Evolutionary conservation across 2,888 invertebrate genomes (phyloP).

Genomic region (Oxyscelio sp.): DNA sequence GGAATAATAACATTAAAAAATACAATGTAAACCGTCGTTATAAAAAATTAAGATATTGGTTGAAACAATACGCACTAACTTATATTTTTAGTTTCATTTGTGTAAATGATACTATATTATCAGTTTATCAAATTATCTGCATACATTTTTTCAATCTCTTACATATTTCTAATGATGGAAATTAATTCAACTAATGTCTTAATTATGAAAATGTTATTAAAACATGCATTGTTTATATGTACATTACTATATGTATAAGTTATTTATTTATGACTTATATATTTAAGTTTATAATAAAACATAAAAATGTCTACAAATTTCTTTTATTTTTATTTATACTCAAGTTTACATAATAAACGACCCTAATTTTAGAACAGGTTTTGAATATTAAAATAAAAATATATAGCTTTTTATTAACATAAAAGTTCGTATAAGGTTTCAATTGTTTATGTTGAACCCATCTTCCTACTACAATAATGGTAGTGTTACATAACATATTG

Average conservation of each 20-base stretch:
- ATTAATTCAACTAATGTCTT: neutral
- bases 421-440: too few relatives aligned
- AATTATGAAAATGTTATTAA: neutral
- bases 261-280: constrained; percentile 23
- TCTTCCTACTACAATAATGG: too few relatives aligned
- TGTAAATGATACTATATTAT: too few relatives aligned
- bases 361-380: neutral
- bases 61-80: neutral
- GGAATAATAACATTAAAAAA: constrained; percentile 84
- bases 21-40: neutral
- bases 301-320: constrained; percentile 16
- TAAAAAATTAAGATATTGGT: constrained; percentile 22
- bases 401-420: neutral
- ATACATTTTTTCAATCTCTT: too few relatives aligned
- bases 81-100: too few relatives aligned
- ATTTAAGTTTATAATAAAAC: constrained; percentile 19
- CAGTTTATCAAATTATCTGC: too few relatives aligned
- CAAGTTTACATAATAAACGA: neutral
- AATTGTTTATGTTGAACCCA: too few relatives aligned
- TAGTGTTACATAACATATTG: too few relatives aligned
- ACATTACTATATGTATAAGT: constrained; percentile 12
- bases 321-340: constrained; percentile 23
- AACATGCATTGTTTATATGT: neutral
- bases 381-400: neutral
- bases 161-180: too few relatives aligned